Evolutionary conservation across 2,797 vertebrate genomes (phyloP).

Genomic region (Aplochiton taeniatus): DNA sequence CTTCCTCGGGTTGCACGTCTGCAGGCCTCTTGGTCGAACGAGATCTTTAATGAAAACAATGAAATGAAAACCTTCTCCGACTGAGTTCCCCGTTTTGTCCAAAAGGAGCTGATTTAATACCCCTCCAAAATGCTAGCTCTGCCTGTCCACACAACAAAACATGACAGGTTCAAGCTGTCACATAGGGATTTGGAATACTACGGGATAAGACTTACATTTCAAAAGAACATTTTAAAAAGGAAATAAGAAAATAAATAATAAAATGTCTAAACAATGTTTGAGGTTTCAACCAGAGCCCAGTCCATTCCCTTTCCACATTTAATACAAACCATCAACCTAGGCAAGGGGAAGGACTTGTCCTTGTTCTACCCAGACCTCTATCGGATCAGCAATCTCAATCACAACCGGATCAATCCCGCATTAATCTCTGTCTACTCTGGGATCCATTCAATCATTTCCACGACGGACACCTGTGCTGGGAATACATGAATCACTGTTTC

Average conservation of each 20-base stretch:
- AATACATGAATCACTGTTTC: conserved; percentile 28
- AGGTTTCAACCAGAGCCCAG: no score
- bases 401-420: conserved; percentile 33
- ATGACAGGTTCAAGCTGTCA: no score
- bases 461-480: not conserved
- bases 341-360: not conserved
- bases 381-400: conserved; percentile 23
- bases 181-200: no score
- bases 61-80: not conserved
- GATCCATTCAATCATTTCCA: conserved; percentile 26
- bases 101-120: conserved; percentile 20
- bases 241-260: not conserved
- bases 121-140: conserved; percentile 20
- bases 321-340: no score
- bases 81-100: conserved; percentile 25
- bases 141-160: not conserved
- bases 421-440: conserved; percentile 36
- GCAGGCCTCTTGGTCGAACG: no score
- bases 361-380: not conserved
- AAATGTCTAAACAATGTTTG: not conserved
- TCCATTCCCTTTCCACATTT: no score
- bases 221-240: not conserved
- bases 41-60: no score
- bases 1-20: not conserved
- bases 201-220: no score